Percentiles rank a stretch among this genome's conserved stretches.
Conservation (phyloP, 1,140 invertebrate genomes). For the Berghia stephanieae region DNA sequence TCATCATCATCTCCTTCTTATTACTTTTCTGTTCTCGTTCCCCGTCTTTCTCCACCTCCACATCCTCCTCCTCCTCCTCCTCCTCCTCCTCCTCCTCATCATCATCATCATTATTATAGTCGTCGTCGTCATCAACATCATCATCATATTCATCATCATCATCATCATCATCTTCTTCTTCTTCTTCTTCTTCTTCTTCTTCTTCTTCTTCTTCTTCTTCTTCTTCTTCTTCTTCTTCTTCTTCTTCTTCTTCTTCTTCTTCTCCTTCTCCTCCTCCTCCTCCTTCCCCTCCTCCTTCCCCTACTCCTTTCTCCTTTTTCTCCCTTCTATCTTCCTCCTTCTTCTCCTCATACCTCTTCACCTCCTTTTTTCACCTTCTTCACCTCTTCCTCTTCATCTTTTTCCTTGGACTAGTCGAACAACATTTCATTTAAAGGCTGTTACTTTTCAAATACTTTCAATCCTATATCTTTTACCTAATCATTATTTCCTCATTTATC, state of each 20-base stretch:
- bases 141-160: no score
- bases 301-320: neutral
- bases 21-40: neutral
- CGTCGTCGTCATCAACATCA: no score
- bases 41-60: no score
- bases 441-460: neutral
- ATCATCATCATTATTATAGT: no score
- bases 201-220: neutral
- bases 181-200: neutral
- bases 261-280: neutral
- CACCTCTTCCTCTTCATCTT: neutral
- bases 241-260: neutral
- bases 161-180: neutral
- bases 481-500: slow-evolving; percentile 4
- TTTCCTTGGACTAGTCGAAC: neutral
- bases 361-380: neutral
- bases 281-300: slow-evolving; percentile 15
- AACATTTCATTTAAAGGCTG: neutral
- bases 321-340: slow-evolving; percentile 10
- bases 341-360: slow-evolving; percentile 22
- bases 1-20: no score
- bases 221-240: neutral
- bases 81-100: no score
- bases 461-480: neutral
- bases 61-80: no score